Conservation (phyloP, 2,888 invertebrate genomes). For the Hirtodrosophila cameraria region DNA sequence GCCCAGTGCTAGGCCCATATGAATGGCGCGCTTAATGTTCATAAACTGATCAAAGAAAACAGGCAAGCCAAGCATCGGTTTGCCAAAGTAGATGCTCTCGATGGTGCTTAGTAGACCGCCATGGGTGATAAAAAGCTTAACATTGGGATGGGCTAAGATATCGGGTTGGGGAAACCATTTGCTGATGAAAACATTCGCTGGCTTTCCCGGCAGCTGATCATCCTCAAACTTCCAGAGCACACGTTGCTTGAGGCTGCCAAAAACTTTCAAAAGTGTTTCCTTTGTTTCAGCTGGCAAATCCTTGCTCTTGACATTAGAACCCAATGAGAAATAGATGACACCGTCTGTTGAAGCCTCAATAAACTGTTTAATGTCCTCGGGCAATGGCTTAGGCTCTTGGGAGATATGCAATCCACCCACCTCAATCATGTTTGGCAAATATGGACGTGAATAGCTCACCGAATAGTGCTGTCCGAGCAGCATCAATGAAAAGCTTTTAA, state of each 20-base stretch:
- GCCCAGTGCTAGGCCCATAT: constrained; percentile 76
- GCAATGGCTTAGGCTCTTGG: constrained; percentile 64
- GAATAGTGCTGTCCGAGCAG: constrained; percentile 82
- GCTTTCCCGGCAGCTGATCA: constrained; percentile 72
- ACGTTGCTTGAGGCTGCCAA: constrained; percentile 54
- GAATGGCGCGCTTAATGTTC: constrained; percentile 75
- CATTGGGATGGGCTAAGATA: constrained; percentile 84
- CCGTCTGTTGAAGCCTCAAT: constrained; percentile 83
- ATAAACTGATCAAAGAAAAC: constrained; percentile 82
- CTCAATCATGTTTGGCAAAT: constrained; percentile 82
- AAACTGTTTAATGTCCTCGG: constrained; percentile 79
- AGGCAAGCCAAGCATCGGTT: constrained; percentile 84
- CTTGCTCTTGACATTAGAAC: constrained; percentile 80
- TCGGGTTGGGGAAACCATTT: constrained; percentile 83
- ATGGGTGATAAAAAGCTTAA: constrained; percentile 85
- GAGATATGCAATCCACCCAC: constrained; percentile 82
- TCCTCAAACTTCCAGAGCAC: constrained; percentile 84
- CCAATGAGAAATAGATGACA: constrained; percentile 84
- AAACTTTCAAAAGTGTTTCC: constrained; percentile 51
- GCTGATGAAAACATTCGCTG: constrained; percentile 78
- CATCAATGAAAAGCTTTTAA: constrained; percentile 75
- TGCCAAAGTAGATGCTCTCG: constrained; percentile 84
- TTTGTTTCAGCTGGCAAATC: constrained; percentile 65
- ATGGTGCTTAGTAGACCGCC: constrained; percentile 85
- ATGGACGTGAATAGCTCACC: constrained; percentile 75